phyloP scores from a whole-genome alignment of 2,797 vertebrate species.

The Catamblyrhynchus diadema region DNA sequence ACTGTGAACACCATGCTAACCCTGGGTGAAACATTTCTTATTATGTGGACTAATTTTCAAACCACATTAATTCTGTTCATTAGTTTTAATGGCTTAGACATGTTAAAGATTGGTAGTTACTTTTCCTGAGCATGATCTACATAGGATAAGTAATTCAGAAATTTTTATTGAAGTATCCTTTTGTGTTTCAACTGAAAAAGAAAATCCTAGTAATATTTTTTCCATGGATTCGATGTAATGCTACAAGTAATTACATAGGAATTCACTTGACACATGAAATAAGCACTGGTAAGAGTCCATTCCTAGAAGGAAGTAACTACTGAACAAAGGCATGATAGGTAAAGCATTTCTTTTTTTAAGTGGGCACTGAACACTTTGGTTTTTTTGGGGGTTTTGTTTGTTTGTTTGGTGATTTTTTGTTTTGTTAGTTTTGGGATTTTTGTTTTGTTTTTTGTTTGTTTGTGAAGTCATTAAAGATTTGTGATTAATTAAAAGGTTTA shows the following conservation, averaged over 20 bases:
- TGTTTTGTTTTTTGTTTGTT: background rate
- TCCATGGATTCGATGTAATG: background rate
- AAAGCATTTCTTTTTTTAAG: background rate
- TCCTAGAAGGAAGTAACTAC: background rate
- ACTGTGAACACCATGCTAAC: background rate
- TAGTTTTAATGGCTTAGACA: constrained; percentile 8
- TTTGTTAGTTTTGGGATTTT: background rate
- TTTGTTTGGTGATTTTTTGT: background rate
- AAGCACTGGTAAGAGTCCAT: background rate
- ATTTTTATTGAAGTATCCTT: constrained; percentile 15
- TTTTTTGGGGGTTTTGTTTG: accelerated
- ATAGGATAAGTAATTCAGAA: background rate
- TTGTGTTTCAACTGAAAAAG: constrained; percentile 10
- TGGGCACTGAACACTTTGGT: background rate
- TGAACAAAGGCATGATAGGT: background rate
- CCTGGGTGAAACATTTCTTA: background rate
- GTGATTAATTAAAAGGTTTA: background rate
- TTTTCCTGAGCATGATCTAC: constrained; percentile 11
- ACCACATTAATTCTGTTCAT: background rate
- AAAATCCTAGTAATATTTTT: background rate
- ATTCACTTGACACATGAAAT: background rate
- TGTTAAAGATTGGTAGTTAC: background rate
- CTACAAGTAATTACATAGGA: background rate
- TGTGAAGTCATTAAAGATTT: background rate
- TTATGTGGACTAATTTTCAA: background rate